Evolutionary conservation across 2,888 invertebrate species (phyloP), one percentile per base, ranked within the genome.

Genomic region (Drosophila mayaguana): DNA sequence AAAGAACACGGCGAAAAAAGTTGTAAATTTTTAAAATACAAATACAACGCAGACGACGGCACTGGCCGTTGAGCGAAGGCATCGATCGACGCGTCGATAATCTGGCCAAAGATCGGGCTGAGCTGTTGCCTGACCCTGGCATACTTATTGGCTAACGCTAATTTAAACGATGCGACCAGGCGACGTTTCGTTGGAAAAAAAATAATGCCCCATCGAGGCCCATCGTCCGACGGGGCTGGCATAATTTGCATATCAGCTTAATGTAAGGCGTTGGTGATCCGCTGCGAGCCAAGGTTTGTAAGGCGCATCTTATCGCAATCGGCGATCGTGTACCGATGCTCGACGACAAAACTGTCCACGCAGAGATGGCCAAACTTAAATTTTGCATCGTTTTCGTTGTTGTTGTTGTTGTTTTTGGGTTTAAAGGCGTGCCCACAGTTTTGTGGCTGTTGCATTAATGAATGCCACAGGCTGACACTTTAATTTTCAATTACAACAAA

Each of bases 401-500:
- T 32, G n/a, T 55, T 42, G 28, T 11, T 9, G 11, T 28, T 16
- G 22, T 0, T 14, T 59, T 28, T 43, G 22, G 42, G 28, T 5
- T 48, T 2, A 40, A 22, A 40, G 76, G 79, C 79, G 79, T 74
- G 74, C 50, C 68, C 75, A 65, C 59, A 74, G 79, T 56, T 78
- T 69, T 77, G 78, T 63, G 63, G 70, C 64, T 63, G 65, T 73
- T 72, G 75, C 78, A 73, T 81, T 80, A 83, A 84, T 85, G 83
- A 85, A 86, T 77, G 88, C 88, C 88, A 89, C 78, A 84, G 90
- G 88, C 87, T 87, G 84, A 90, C 90, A 88, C 89, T 88, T 90
- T 90, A 88, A 89, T 90, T 88, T 88, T 88, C 88, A 88, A 88
- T 88, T 90, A 88, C 88, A 88, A 90, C 88, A 88, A 88, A 88